Evolutionary conservation across 2,113 vertebrate genomes (phyloP).

Genomic region (Hoplias malabaricus): DNA sequence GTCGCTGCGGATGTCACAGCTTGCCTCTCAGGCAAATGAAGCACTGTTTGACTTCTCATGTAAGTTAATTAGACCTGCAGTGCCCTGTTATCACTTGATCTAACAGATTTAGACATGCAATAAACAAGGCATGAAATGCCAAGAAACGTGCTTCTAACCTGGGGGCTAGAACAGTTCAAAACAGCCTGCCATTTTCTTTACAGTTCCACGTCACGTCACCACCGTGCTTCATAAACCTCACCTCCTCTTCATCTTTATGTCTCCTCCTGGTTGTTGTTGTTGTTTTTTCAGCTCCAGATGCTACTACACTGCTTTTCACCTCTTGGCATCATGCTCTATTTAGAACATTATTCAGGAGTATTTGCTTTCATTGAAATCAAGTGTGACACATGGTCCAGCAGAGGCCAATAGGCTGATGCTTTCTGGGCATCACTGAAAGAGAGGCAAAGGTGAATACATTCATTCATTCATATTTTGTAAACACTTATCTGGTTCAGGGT

Average conservation of each 20-base stretch:
- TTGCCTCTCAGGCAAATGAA: conserved; percentile 62
- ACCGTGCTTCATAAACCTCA: background rate
- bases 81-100: conserved; percentile 57
- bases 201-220: conserved; percentile 40
- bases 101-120: conserved; percentile 53
- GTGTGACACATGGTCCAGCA: no score
- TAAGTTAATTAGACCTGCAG: conserved; percentile 58
- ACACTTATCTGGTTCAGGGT: no score
- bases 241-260: background rate
- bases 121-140: background rate
- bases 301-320: background rate
- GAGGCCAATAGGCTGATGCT: no score
- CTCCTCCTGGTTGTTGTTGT: no score
- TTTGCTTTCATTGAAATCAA: no score
- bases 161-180: conserved; percentile 33
- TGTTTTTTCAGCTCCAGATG: background rate
- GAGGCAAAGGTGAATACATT: no score
- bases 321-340: background rate
- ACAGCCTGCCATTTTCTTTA: conserved; percentile 63
- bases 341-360: background rate
- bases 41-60: conserved; percentile 64
- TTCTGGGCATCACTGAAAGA: no score
- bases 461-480: no score
- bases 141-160: conserved; percentile 37
- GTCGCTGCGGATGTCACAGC: conserved; percentile 66